These are phyloP conservation scores for Syngnathus typhle DNA, from an alignment of 2,113 vertebrate genomes.

Conservation along the genomic window DNA sequence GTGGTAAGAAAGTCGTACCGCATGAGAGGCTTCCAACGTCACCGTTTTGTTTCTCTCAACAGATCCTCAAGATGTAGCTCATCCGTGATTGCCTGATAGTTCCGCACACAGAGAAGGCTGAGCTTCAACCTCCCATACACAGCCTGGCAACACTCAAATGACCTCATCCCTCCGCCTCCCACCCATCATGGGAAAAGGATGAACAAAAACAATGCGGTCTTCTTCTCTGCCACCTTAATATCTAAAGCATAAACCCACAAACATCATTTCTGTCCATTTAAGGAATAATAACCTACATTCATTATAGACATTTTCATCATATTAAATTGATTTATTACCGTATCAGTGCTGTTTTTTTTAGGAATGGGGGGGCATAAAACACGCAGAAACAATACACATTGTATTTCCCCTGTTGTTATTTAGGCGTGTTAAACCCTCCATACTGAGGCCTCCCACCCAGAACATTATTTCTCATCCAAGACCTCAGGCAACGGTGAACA, in stretches of 20 bases:
- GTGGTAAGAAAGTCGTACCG: slow-evolving; percentile 26
- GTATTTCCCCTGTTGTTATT: slow-evolving; percentile 4
- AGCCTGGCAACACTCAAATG: background rate
- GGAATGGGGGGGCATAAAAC: background rate
- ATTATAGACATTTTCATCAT: background rate
- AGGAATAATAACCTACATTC: background rate
- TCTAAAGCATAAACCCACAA: background rate
- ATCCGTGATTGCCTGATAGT: slow-evolving; percentile 70
- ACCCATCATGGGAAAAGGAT: slow-evolving; percentile 10
- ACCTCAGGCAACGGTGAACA: slow-evolving; percentile 66
- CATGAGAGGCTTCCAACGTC: slow-evolving; percentile 38
- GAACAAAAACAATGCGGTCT: background rate
- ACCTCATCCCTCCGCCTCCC: slow-evolving; percentile 25
- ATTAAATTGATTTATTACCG: background rate
- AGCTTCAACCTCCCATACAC: slow-evolving; percentile 55
- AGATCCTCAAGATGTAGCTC: slow-evolving; percentile 63
- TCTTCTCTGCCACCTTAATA: background rate
- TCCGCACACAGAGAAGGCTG: slow-evolving; percentile 51
- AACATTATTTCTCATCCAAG: slow-evolving; percentile 63
- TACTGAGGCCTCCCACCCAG: slow-evolving; percentile 54
- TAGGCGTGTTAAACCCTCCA: background rate
- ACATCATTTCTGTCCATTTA: background rate
- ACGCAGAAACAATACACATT: background rate
- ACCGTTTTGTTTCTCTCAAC: slow-evolving; percentile 39
- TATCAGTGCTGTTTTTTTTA: background rate